phyloP scores from a whole-genome alignment of 1,140 invertebrate species.

The Leptinotarsa texana region DNA sequence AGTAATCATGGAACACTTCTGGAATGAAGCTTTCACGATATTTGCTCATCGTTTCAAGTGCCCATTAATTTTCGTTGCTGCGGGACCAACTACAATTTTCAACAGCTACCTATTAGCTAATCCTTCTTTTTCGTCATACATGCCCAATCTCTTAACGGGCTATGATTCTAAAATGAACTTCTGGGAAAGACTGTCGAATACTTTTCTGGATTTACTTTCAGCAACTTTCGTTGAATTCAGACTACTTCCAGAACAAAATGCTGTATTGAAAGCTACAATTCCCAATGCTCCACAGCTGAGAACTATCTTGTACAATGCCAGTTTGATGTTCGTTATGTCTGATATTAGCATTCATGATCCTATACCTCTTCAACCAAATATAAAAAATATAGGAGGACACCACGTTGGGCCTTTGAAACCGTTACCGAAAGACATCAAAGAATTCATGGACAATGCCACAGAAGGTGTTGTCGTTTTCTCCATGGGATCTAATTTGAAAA shows the following conservation, averaged over 20 bases:
- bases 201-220: slow-evolving; percentile 6
- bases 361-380: slow-evolving; percentile 44
- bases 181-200: slow-evolving; percentile 10
- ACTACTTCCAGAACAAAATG: slow-evolving; percentile 15
- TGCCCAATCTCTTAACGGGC: slow-evolving; percentile 23
- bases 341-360: slow-evolving; percentile 46
- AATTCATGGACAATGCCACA: slow-evolving; percentile 61
- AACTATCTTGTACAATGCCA: slow-evolving; percentile 52
- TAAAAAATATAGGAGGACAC: slow-evolving; percentile 38
- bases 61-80: slow-evolving; percentile 9
- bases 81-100: slow-evolving; percentile 12
- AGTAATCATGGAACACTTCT: slow-evolving; percentile 56
- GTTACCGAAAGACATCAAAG: slow-evolving; percentile 52
- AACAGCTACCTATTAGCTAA: slow-evolving; percentile 26
- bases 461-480: slow-evolving; percentile 71
- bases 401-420: slow-evolving; percentile 32
- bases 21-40: slow-evolving; percentile 56
- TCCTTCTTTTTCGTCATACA: slow-evolving; percentile 22
- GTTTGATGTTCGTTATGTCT: slow-evolving; percentile 52
- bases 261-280: slow-evolving; percentile 17
- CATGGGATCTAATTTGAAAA: slow-evolving; percentile 64
- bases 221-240: slow-evolving; percentile 1
- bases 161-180: slow-evolving; percentile 24
- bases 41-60: slow-evolving; percentile 52
- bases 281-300: slow-evolving; percentile 12